These are phyloP conservation scores for Drosophila histrio DNA, from an alignment of 2,888 invertebrate genomes.

Conservation along the genomic window DNA sequence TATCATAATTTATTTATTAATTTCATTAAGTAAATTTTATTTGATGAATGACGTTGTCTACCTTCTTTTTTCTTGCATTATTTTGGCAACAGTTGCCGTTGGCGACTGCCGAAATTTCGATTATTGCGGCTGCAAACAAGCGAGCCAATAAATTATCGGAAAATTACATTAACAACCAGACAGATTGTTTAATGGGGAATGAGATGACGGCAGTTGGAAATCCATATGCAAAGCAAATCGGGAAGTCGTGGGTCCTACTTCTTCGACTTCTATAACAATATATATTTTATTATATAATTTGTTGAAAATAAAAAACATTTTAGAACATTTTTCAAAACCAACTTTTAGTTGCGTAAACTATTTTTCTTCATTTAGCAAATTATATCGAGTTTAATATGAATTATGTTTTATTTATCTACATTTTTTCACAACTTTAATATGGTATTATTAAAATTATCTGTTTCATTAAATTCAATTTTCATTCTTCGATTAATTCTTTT, in stretches of 20 bases:
- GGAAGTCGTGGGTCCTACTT: neutral
- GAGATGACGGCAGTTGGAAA: neutral
- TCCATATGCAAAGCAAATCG: constrained; percentile 12
- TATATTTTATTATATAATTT: no score
- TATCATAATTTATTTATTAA: constrained; percentile 81
- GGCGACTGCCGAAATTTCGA: constrained; percentile 73
- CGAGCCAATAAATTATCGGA: constrained; percentile 51
- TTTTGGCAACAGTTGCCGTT: constrained; percentile 40
- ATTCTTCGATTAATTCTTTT: neutral
- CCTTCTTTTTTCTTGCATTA: constrained; percentile 31
- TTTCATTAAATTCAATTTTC: neutral
- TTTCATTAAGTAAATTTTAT: constrained; percentile 80
- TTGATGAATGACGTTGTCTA: constrained; percentile 74
- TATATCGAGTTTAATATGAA: neutral
- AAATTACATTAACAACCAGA: constrained; percentile 54
- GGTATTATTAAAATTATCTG: neutral
- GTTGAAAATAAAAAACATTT: no score
- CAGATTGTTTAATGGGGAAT: constrained; percentile 46
- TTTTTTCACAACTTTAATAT: neutral
- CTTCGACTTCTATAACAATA: no score
- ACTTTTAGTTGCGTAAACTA: no score
- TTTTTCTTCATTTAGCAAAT: neutral
- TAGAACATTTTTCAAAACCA: no score
- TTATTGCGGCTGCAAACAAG: constrained; percentile 56
- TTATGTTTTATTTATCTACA: neutral